phyloP scores from a whole-genome alignment of 2,797 vertebrate species.

The Xenentodon cancila region DNA sequence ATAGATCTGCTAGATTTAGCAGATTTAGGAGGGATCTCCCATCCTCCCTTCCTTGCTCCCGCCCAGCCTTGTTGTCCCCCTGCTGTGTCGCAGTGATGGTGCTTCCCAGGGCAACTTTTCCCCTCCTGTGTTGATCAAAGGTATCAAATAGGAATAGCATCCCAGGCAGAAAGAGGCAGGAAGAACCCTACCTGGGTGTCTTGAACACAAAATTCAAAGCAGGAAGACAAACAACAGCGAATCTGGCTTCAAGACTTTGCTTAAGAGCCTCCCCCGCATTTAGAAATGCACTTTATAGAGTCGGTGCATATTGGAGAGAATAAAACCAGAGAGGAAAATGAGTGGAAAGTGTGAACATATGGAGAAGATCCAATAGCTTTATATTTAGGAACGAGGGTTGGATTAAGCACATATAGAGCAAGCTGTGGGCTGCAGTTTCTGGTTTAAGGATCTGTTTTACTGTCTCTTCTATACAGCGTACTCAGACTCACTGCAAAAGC shows the following conservation, averaged over 20 bases:
- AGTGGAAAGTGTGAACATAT: constrained; percentile 15
- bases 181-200: constrained; percentile 48
- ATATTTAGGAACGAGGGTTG: constrained; percentile 11
- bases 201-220: constrained; percentile 33
- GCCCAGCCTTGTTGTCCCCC: constrained; percentile 44
- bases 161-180: constrained; percentile 46
- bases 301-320: constrained; percentile 30
- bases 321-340: constrained; percentile 7
- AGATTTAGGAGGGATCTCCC: constrained; percentile 24
- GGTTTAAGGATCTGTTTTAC: constrained; percentile 39
- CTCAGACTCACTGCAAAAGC: constrained; percentile 23
- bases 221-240: constrained; percentile 65
- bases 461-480: constrained; percentile 12
- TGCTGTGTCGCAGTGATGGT: constrained; percentile 58
- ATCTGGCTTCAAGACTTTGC: constrained; percentile 42
- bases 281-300: constrained; percentile 23
- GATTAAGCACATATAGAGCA: constrained; percentile 22
- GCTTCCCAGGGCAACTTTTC: constrained; percentile 52
- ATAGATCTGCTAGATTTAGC: constrained; percentile 24
- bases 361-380: constrained; percentile 48
- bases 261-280: constrained; percentile 22
- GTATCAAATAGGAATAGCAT: constrained; percentile 32
- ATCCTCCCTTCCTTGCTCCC: constrained; percentile 54
- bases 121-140: constrained; percentile 75
- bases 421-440: constrained; percentile 19